Conservation (phyloP, 1,140 invertebrate genomes). For the Branchinecta lynchi region DNA sequence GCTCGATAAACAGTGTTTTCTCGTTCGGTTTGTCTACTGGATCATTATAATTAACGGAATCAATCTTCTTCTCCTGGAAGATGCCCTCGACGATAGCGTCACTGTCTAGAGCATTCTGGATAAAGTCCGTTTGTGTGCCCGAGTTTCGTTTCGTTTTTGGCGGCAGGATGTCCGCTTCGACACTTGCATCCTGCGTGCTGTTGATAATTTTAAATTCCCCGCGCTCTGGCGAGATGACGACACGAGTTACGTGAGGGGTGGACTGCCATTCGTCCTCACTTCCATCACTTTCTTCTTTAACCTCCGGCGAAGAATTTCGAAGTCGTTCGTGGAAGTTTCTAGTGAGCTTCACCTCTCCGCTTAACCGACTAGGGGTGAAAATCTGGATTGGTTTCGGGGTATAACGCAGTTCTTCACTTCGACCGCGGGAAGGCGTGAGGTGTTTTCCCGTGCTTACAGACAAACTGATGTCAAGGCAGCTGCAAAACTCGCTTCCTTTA, state of each 20-base stretch:
- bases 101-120: not conserved
- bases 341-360: not conserved
- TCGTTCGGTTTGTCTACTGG: too few relatives aligned
- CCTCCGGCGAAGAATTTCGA: not conserved
- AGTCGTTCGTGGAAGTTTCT: not conserved
- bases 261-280: too few relatives aligned
- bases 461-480: not conserved
- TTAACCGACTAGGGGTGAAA: not conserved
- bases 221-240: too few relatives aligned
- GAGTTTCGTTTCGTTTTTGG: not conserved
- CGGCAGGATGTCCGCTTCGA: not conserved
- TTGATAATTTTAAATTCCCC: not conserved
- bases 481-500: constrained; percentile 3
- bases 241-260: too few relatives aligned
- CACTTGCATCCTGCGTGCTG: not conserved
- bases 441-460: not conserved
- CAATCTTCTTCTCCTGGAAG: too few relatives aligned
- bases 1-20: too few relatives aligned
- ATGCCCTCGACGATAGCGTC: too few relatives aligned
- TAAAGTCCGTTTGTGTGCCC: not conserved
- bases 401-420: not conserved
- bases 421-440: not conserved
- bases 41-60: too few relatives aligned
- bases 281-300: too few relatives aligned
- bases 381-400: not conserved